phyloP scores from a whole-genome alignment of 2,113 vertebrate genomes.

The Myiozetetes cayanensis region DNA sequence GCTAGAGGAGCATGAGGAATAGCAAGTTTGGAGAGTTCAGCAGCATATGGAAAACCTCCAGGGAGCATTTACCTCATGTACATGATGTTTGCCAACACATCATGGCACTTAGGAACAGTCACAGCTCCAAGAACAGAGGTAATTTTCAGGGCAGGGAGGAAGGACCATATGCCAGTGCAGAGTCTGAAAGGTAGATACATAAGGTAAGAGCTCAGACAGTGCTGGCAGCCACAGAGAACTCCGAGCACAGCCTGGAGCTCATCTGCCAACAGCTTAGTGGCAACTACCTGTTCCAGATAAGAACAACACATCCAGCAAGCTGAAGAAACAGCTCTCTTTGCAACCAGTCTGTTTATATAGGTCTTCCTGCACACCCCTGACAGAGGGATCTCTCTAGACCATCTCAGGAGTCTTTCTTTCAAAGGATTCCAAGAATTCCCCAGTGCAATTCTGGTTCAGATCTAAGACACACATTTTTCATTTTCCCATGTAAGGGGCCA shows the following conservation, averaged over 20 bases:
- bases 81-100: not conserved
- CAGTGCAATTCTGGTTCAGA: not conserved
- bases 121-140: not conserved
- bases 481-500: not conserved
- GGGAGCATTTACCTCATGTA: not conserved
- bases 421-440: not conserved
- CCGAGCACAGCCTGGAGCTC: not conserved
- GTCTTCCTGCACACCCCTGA: not conserved
- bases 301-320: not conserved
- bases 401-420: not conserved
- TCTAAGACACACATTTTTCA: not conserved
- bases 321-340: not conserved
- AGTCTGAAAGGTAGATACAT: not conserved
- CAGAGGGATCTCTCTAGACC: not conserved
- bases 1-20: not conserved
- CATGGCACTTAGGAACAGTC: not conserved
- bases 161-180: not conserved
- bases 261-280: not conserved
- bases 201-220: not conserved
- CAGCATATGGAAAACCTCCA: not conserved
- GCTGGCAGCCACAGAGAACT: not conserved
- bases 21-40: not conserved
- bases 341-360: not conserved
- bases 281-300: not conserved
- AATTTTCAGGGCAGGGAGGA: not conserved